Conservation (phyloP, 2,888 invertebrate genomes). For the Hyposoter didymator region DNA sequence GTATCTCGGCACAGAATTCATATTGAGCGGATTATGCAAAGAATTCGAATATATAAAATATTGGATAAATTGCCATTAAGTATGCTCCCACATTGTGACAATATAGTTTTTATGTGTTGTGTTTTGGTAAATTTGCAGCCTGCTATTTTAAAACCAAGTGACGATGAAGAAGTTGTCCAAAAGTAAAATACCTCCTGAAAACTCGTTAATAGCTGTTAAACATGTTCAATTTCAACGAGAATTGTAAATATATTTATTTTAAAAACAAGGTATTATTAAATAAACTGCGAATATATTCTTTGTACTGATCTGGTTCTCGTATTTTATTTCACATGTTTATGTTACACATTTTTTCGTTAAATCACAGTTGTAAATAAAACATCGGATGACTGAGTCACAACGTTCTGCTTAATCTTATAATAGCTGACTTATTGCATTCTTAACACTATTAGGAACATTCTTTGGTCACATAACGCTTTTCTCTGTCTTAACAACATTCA, state of each 20-base stretch:
- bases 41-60: constrained; percentile 50
- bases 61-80: constrained; percentile 45
- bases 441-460: constrained; percentile 13
- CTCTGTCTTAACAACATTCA: background rate
- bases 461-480: background rate
- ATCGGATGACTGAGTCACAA: constrained; percentile 13
- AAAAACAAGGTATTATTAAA: constrained; percentile 13
- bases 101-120: constrained; percentile 60
- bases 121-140: constrained; percentile 62
- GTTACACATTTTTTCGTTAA: background rate
- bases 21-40: constrained; percentile 60
- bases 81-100: constrained; percentile 50
- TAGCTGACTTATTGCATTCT: constrained; percentile 30
- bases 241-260: constrained; percentile 14
- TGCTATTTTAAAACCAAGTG: constrained; percentile 50
- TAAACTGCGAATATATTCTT: constrained; percentile 18
- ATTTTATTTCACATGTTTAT: constrained; percentile 20
- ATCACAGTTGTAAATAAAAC: constrained; percentile 22
- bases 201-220: background rate
- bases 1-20: constrained; percentile 51
- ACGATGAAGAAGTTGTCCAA: constrained; percentile 12
- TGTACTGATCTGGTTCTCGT: constrained; percentile 9
- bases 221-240: background rate
- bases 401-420: constrained; percentile 40
- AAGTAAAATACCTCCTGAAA: constrained; percentile 14